Base-by-base conservation (phyloP, 2,888 invertebrate species). In the Napeogenes inachia region DNA sequence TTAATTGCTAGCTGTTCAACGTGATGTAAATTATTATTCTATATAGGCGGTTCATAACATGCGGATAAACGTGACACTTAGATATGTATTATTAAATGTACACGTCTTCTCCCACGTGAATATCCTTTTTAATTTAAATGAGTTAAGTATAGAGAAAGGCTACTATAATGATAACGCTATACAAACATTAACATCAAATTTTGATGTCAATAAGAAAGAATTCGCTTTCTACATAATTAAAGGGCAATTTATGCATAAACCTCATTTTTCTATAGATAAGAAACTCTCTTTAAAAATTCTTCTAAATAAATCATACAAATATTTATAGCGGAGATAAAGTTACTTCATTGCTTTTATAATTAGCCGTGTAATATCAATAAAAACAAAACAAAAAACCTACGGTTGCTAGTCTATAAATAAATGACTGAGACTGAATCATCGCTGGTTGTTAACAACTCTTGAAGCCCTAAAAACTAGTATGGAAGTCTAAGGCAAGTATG, bases 401-500 rank as follows among this genome's bases (percentile, higher is more conserved):
- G 46, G n/a, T 42, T 56, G 8, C 6, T 30, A 30, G n/a, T 56
- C 33, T 56, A 60, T 42, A 56, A 56, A 50, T 50, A 56, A 56
- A 47, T 12, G 13, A 35, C 4, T 35, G 35, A 35, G 53, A 56
- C 35, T 56, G 50, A 50, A 30, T 50, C 50, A 30, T 30, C 21
- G 30, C n/a, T 30, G 30, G 50, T 10, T 45, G 32, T 54, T 61
- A 60, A 61, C 35, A 45, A 50, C 59, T 13, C 42, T 6, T 33
- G 57, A 47, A 65, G 63, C 61, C 59, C 53, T 64, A 67, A 69
- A 69, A 82, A 80, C 77, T 72, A 65, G 76, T 73, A 70, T 74
- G 63, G 70, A 72, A 74, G 75, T 76, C 78, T 75, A 79, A 77
- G 75, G 73, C 78, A 65, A 76, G 75, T 71, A 75, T 60, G 75